Conservation (phyloP, 1,140 invertebrate species). For the Sweltsa coloradensis region DNA sequence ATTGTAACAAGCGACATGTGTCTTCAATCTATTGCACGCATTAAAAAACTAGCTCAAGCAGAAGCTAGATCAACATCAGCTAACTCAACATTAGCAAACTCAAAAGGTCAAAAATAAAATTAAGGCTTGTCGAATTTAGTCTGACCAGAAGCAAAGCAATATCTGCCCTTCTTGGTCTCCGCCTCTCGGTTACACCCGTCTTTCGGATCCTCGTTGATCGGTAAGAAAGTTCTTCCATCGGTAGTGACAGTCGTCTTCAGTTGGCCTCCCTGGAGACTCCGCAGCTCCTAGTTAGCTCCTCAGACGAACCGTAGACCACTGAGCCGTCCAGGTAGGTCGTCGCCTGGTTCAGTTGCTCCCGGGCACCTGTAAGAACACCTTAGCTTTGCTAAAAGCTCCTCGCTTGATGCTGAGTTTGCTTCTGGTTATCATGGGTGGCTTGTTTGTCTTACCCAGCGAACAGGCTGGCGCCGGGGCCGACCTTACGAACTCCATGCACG, state of each 20-base stretch:
- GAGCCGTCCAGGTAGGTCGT: slow-evolving; percentile 87
- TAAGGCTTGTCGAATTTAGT: too few species aligned
- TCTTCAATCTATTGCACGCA: too few species aligned
- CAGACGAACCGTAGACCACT: slow-evolving; percentile 61
- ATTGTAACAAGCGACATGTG: too few species aligned
- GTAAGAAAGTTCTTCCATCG: slow-evolving; percentile 52
- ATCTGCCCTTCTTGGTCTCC: slow-evolving; percentile 50
- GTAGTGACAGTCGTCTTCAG: slow-evolving; percentile 47
- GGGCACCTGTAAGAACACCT: slow-evolving; percentile 40
- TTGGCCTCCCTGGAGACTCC: slow-evolving; percentile 41
- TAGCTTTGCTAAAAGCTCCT: too few species aligned
- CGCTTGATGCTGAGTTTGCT: too few species aligned
- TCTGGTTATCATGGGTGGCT: too few species aligned
- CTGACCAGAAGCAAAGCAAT: slow-evolving; percentile 66
- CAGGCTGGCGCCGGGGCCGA: slow-evolving; percentile 80
- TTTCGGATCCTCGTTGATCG: slow-evolving; percentile 50
- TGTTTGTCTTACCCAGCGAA: slow-evolving; percentile 43
- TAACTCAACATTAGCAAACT: too few species aligned
- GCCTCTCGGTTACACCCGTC: slow-evolving; percentile 62
- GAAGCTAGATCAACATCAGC: too few species aligned
- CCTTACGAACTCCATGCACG: slow-evolving; percentile 73
- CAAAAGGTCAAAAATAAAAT: too few species aligned
- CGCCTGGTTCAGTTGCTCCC: slow-evolving; percentile 84
- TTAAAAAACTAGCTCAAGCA: too few species aligned
- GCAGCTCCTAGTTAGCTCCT: slow-evolving; percentile 37